Base-by-base conservation (phyloP, 1,140 invertebrate genomes). In the Archivesica marissinica region DNA sequence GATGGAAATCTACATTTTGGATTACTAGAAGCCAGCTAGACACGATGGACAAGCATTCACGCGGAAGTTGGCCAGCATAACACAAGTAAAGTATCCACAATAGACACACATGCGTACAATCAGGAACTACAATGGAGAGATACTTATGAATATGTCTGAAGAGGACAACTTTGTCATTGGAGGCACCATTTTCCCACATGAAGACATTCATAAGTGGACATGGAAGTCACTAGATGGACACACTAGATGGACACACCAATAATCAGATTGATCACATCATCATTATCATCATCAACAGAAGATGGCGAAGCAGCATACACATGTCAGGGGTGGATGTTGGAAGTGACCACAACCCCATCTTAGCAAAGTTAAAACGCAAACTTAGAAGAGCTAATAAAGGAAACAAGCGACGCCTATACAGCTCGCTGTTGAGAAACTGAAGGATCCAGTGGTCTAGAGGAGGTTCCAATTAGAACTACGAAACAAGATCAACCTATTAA, bases 241-340 rank as follows among this genome's bases (percentile, higher is more conserved):
- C 30, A 80, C 83, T 75, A 41, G 74, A 89, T 81, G 80, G 88
- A 35, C 66, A 74, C 30, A 80, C 54, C 17, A 70, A 85, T 50
- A 88, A 56, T 30, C 89, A 88, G 41, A 90, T 88, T 11, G 87
- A 89, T 68, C 84, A 86, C 61, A 86, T 86, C 41, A 80, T 72
- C 7, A n/a, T n/a, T n/a, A n/a, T n/a, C n/a, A n/a, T n/a, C n/a
- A 77, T 88, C 33, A 68, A 64, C 44, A 50, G 59, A 33, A 86
- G 72, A 39, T 87, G 59, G 59, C 52, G 59, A 50, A 50, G 25
- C 54, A 79, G 70, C 39, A 35, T 88, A 33, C 72, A 87, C 33
- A 52, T 39, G 77, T n/a, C 39, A 13, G 33, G 25, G 54, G 66
- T 72, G 25, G 80, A 87, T 54, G 59, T 87, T n/a, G 83, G 84